Percentiles rank a stretch among this genome's conserved stretches.
phyloP scores from a whole-genome alignment of 2,113 vertebrate species.

The Notiomystis cincta region DNA sequence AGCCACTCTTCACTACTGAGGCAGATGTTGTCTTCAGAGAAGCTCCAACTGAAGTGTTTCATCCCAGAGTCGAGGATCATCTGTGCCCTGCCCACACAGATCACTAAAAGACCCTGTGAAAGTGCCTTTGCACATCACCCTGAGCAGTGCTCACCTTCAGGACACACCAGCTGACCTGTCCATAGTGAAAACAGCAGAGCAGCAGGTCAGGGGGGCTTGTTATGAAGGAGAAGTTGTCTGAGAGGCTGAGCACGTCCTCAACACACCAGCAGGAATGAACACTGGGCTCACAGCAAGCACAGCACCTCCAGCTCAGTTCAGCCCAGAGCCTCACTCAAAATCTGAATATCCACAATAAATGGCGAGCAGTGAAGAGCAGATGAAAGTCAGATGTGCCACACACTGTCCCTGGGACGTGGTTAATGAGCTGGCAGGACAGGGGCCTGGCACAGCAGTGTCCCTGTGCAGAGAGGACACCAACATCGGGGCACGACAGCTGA shows the following conservation, averaged over 20 bases:
- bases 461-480: not conserved
- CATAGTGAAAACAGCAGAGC: not conserved
- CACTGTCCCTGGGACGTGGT: not conserved
- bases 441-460: not conserved
- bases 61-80: not conserved
- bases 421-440: not conserved
- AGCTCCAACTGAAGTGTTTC: not conserved
- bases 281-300: accelerated
- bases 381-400: not conserved
- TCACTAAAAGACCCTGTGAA: not conserved
- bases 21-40: not conserved
- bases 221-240: not conserved
- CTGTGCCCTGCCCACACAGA: not conserved
- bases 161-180: not conserved
- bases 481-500: accelerated
- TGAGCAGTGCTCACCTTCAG: not conserved
- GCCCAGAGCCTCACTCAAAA: not conserved
- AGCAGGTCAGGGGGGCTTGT: not conserved
- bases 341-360: not conserved
- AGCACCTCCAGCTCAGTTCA: not conserved
- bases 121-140: not conserved
- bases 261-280: not conserved
- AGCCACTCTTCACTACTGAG: not conserved
- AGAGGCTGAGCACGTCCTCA: not conserved
- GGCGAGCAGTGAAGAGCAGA: not conserved